Evolutionary conservation across 2,888 invertebrate species (phyloP).

Genomic region (Teleogryllus oceanicus): DNA sequence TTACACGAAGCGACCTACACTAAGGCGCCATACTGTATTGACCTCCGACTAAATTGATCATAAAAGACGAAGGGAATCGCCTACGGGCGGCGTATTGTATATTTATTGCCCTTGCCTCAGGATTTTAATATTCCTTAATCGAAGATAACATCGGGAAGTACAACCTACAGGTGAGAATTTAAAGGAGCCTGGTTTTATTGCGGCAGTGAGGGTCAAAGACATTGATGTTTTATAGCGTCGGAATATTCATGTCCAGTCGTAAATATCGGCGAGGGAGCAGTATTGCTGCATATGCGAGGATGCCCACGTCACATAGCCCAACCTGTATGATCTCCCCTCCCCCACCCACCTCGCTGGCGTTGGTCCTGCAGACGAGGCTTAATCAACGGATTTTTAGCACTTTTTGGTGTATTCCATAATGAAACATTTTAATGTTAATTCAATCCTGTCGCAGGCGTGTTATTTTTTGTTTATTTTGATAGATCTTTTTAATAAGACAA

Average conservation of each 20-base stretch:
- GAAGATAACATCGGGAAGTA: background rate
- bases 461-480: background rate
- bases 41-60: background rate
- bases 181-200: background rate
- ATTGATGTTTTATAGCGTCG: background rate
- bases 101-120: constrained; percentile 18
- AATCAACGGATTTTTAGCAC: too few relatives aligned
- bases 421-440: background rate
- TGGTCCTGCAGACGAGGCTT: too few relatives aligned
- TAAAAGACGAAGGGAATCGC: background rate
- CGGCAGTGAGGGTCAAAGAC: background rate
- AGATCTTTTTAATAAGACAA: background rate
- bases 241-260: background rate
- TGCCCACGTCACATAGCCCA: too few relatives aligned
- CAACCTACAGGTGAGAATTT: background rate
- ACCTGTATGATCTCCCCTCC: too few relatives aligned
- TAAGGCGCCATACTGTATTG: background rate
- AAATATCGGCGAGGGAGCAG: background rate
- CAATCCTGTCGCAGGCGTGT: background rate
- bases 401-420: background rate
- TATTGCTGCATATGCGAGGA: too few relatives aligned
- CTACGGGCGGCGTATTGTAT: background rate
- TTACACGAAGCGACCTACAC: too few relatives aligned
- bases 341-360: too few relatives aligned
- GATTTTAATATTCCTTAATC: constrained; percentile 1